Evolutionary conservation across 1,140 invertebrate species (phyloP).

Genomic region (Heliconius nattereri): DNA sequence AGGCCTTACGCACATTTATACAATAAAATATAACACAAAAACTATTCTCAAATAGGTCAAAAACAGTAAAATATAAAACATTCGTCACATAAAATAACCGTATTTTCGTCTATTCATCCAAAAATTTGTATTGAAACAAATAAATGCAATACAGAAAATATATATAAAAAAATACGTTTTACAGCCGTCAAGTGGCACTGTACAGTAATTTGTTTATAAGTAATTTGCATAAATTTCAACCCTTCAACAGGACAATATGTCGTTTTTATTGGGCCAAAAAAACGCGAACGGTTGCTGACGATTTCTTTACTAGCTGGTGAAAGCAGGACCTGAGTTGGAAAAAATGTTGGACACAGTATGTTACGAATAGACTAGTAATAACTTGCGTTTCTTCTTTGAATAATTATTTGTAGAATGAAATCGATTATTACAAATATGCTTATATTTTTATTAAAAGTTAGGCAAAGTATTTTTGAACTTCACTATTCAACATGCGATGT

Average conservation of each 20-base stretch:
- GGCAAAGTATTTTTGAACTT: too few relatives aligned
- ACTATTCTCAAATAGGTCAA: not conserved
- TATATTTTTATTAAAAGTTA: too few relatives aligned
- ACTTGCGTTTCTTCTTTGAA: not conserved
- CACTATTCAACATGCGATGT: too few relatives aligned
- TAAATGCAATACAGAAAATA: not conserved
- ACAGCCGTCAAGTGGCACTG: conserved; percentile 8
- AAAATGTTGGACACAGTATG: conserved; percentile 36
- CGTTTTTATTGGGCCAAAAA: conserved; percentile 70
- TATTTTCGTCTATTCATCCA: conserved; percentile 14
- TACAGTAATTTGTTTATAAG: conserved; percentile 49
- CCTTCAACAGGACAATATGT: conserved; percentile 57
- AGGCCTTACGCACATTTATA: not conserved
- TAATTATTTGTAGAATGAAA: too few relatives aligned
- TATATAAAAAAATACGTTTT: not conserved
- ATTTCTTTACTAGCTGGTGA: conserved; percentile 61
- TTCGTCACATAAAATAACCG: conserved; percentile 16
- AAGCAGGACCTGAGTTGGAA: conserved; percentile 43
- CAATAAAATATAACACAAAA: not conserved
- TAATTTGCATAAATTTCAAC: conserved; percentile 73
- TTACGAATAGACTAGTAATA: not conserved
- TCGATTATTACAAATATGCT: too few relatives aligned
- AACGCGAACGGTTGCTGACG: conserved; percentile 55
- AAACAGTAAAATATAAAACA: conserved; percentile 14
- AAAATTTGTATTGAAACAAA: not conserved